Evolutionary conservation across 2,888 invertebrate genomes (phyloP).

Genomic region (Pherbina coryleti): DNA sequence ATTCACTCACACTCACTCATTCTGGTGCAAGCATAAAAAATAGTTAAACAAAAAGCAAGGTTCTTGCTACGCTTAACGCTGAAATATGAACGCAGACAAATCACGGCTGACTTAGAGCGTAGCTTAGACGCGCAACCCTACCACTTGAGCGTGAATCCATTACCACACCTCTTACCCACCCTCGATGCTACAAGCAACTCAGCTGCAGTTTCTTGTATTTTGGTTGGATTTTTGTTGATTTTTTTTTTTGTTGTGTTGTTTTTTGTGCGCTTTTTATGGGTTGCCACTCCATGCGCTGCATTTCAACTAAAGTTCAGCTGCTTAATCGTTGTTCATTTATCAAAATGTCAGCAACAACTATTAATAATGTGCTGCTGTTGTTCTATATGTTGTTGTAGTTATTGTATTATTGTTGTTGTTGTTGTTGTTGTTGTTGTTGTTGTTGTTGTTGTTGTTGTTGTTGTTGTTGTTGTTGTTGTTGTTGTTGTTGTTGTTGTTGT

Average conservation of each 20-base stretch:
- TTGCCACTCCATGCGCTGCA: constrained; percentile 8
- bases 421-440: too few relatives aligned
- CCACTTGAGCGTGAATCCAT: too few relatives aligned
- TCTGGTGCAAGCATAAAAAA: not conserved
- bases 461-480: too few relatives aligned
- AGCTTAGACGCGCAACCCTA: not conserved
- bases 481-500: too few relatives aligned
- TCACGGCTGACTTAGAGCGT: constrained; percentile 5
- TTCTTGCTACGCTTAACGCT: not conserved
- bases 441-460: too few relatives aligned
- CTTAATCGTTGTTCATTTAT: constrained; percentile 58
- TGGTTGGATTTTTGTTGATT: not conserved
- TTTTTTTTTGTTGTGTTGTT: not conserved
- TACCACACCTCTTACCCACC: not conserved
- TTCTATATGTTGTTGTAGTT: too few relatives aligned
- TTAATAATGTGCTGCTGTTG: constrained; percentile 50
- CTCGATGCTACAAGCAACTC: not conserved
- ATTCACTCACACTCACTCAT: not conserved
- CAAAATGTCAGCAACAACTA: constrained; percentile 65
- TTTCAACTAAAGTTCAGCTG: constrained; percentile 32
- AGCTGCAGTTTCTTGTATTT: not conserved
- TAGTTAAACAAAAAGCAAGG: not conserved
- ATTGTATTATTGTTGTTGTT: too few relatives aligned
- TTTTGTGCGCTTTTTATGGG: constrained; percentile 9
- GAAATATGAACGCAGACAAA: not conserved